These are phyloP conservation scores for Penelope pileata DNA, from an alignment of 2,113 vertebrate species.

Conservation along the genomic window DNA sequence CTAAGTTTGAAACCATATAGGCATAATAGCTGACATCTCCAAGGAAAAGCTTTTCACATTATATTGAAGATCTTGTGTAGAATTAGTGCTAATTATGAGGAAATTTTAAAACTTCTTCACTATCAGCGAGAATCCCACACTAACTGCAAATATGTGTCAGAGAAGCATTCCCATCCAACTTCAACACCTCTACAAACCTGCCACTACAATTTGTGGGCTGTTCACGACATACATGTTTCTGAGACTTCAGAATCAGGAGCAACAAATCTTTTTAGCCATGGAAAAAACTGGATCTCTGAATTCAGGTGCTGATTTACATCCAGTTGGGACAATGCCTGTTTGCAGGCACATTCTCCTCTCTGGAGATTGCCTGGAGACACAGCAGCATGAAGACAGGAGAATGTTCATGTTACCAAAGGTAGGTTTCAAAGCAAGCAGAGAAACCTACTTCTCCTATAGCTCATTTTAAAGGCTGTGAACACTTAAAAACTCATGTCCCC, in stretches of 20 bases:
- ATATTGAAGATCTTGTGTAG: not conserved
- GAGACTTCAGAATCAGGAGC: not conserved
- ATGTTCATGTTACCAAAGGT: not conserved
- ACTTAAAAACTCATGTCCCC: not conserved
- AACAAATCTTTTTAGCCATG: not conserved
- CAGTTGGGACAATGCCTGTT: not conserved
- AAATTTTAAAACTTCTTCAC: not conserved
- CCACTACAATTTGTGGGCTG: accelerated
- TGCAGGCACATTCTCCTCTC: not conserved
- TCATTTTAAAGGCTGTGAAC: not conserved
- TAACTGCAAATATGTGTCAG: not conserved
- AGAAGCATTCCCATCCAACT: not conserved
- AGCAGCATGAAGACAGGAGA: not conserved
- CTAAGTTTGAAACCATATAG: not conserved
- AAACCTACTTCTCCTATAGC: not conserved
- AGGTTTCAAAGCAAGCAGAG: not conserved
- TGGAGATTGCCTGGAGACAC: not conserved
- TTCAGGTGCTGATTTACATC: not conserved
- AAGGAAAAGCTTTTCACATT: not conserved
- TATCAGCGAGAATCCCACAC: not conserved
- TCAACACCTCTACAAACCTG: not conserved
- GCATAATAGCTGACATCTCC: not conserved
- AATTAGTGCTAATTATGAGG: not conserved
- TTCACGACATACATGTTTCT: not conserved
- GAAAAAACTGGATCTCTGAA: not conserved